These are phyloP conservation scores for Barypeithes pellucidus DNA, from an alignment of 2,888 invertebrate species.

Conservation along the genomic window DNA sequence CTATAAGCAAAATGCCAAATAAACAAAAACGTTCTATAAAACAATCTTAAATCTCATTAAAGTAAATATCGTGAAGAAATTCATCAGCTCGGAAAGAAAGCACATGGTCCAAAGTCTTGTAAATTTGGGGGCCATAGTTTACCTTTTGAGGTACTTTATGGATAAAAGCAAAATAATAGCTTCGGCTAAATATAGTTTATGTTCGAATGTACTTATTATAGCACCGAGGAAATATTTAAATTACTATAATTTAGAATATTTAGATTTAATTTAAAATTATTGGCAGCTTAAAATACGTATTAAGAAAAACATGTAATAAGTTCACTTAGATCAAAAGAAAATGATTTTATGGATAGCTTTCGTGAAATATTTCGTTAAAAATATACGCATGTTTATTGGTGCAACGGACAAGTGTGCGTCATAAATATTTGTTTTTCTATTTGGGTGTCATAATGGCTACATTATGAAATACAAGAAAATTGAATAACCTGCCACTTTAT, in stretches of 20 bases:
- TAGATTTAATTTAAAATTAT: not conserved
- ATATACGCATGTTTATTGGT: no score
- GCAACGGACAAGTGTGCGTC: no score
- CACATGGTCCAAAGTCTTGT: slow-evolving; percentile 42
- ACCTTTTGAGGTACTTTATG: slow-evolving; percentile 40
- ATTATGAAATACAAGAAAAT: no score
- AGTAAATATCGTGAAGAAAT: slow-evolving; percentile 39
- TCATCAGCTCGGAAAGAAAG: slow-evolving; percentile 43
- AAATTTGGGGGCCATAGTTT: slow-evolving; percentile 38
- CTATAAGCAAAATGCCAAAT: not conserved
- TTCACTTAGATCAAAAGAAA: not conserved
- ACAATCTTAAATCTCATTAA: slow-evolving; percentile 42
- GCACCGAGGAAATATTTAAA: not conserved
- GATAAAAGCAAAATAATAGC: not conserved
- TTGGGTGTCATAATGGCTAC: no score
- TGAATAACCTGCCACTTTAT: no score
- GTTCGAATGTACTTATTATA: not conserved
- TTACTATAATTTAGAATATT: not conserved
- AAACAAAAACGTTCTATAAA: not conserved
- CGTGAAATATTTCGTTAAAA: not conserved
- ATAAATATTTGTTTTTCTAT: no score
- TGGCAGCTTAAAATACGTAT: not conserved
- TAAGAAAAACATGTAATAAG: not conserved
- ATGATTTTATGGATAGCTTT: not conserved
- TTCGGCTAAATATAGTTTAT: not conserved